phyloP scores from a whole-genome alignment of 2,113 vertebrate genomes.

The Castor canadensis region DNA sequence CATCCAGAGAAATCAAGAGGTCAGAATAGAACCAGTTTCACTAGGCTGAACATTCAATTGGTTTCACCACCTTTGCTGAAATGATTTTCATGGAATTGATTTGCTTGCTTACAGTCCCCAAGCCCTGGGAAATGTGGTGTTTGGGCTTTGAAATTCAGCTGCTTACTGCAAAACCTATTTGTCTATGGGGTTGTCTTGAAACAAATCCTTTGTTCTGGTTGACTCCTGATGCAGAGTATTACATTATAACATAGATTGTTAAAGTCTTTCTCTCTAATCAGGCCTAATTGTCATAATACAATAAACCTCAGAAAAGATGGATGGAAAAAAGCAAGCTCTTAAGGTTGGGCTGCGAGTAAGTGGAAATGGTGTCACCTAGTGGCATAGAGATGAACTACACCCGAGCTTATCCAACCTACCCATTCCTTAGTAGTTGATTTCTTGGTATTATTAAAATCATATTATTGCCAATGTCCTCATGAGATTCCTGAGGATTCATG shows the following conservation, averaged over 20 bases:
- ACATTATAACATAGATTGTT: not conserved
- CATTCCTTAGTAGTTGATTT: accelerated
- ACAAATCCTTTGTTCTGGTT: not conserved
- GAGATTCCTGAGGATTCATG: not conserved
- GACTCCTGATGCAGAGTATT: not conserved
- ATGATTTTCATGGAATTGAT: not conserved
- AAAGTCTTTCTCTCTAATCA: not conserved
- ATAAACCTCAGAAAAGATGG: not conserved
- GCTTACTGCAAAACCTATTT: not conserved
- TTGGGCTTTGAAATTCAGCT: not conserved
- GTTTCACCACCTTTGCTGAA: not conserved
- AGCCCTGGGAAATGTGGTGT: accelerated
- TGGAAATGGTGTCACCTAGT: conserved; percentile 77
- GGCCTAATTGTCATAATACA: not conserved
- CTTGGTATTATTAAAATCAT: not conserved
- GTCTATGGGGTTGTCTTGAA: not conserved
- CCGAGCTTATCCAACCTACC: too few species aligned
- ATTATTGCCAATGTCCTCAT: not conserved
- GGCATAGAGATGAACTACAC: conserved; percentile 29
- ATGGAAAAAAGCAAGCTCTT: not conserved
- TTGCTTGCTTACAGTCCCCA: not conserved
- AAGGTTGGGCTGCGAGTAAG: not conserved
- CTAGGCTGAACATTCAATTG: not conserved
- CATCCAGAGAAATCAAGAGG: not conserved
- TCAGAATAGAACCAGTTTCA: not conserved